phyloP scores from a whole-genome alignment of 2,888 invertebrate species.

The Gibbula magus region DNA sequence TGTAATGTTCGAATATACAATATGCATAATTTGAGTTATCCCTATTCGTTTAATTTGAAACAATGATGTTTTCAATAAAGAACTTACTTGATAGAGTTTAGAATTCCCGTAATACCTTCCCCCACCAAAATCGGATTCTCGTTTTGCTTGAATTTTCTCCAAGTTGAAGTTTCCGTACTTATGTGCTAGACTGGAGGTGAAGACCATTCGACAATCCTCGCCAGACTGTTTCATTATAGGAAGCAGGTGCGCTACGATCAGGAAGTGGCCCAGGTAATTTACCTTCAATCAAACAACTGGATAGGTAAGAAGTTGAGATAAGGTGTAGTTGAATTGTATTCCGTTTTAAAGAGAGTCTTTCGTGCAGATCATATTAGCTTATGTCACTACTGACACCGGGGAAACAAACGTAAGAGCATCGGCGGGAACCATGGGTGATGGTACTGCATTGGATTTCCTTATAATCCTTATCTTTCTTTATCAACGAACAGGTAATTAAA shows the following conservation, averaged over 20 bases:
- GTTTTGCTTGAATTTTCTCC: conserved; percentile 45
- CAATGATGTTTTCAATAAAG: neutral
- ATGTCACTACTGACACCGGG: too few relatives aligned
- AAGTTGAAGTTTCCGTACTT: conserved; percentile 33
- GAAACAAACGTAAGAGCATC: too few relatives aligned
- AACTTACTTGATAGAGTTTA: conserved; percentile 56
- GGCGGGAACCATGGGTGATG: neutral
- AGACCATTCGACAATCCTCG: conserved; percentile 48
- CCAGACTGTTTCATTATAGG: conserved; percentile 51
- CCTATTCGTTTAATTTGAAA: neutral
- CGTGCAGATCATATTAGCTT: too few relatives aligned
- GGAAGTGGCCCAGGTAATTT: conserved; percentile 60
- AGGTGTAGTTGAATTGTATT: too few relatives aligned
- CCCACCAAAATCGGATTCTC: conserved; percentile 34
- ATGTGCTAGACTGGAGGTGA: conserved; percentile 55
- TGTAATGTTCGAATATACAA: too few relatives aligned
- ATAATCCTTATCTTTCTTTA: too few relatives aligned
- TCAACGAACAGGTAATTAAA: too few relatives aligned
- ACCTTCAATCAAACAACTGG: conserved; percentile 39
- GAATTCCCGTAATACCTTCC: conserved; percentile 53
- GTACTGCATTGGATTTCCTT: neutral
- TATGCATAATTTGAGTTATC: too few relatives aligned
- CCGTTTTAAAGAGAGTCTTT: too few relatives aligned
- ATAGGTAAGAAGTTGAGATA: too few relatives aligned
- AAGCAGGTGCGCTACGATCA: conserved; percentile 51